Percentiles rank a stretch among this genome's conserved stretches.
These are phyloP conservation scores for Pherbina coryleti DNA, from an alignment of 2,888 invertebrate species.

Conservation along the genomic window DNA sequence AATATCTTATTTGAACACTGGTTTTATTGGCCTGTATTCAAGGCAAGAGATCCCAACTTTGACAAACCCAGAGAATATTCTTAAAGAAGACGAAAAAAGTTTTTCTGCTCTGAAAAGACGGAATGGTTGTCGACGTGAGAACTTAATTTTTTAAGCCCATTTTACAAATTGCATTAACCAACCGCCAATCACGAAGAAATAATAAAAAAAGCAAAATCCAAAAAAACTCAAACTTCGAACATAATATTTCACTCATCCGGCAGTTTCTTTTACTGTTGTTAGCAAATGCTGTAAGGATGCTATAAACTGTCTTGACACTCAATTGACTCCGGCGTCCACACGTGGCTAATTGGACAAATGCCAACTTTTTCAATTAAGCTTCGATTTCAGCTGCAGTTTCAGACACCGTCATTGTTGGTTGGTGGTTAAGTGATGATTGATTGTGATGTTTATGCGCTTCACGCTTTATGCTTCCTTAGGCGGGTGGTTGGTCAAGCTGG, in stretches of 20 bases:
- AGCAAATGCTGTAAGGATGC: background rate
- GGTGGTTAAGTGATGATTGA: background rate
- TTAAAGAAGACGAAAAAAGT: no score
- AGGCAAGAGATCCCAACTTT: background rate
- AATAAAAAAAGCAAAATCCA: background rate
- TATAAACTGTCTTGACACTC: background rate
- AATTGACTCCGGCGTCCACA: background rate
- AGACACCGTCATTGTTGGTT: background rate
- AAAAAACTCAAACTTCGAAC: background rate
- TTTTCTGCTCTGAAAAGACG: no score
- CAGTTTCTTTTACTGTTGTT: background rate
- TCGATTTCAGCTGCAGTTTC: constrained; percentile 7
- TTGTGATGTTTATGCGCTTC: no score
- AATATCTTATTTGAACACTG: no score
- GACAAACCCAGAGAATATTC: background rate
- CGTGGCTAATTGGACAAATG: constrained; percentile 18
- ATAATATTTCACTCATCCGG: background rate
- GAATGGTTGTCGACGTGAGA: no score
- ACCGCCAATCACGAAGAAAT: background rate
- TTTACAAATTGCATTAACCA: background rate
- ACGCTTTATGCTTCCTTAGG: no score
- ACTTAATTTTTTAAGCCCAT: no score
- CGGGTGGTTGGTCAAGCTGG: background rate
- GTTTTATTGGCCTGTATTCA: no score
- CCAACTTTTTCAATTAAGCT: constrained; percentile 23